Evolutionary conservation across 2,888 invertebrate species (phyloP).

Genomic region (Epicampocera succincta): DNA sequence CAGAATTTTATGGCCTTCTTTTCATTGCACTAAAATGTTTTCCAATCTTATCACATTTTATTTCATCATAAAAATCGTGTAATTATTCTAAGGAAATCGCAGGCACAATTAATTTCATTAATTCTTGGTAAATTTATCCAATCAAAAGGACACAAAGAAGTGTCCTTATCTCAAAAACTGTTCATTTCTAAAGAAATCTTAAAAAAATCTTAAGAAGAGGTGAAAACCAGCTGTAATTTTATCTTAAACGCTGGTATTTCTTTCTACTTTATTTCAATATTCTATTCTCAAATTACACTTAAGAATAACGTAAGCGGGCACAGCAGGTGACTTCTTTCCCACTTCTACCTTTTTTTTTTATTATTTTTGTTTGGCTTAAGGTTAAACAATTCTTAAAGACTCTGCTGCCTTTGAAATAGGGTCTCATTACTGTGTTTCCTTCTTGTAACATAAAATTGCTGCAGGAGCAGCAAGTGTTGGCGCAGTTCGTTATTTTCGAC

Average conservation of each 20-base stretch:
- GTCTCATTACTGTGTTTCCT: not conserved
- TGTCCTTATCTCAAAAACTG: constrained; percentile 15
- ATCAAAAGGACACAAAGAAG: constrained; percentile 12
- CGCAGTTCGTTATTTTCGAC: constrained; percentile 5
- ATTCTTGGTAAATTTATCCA: constrained; percentile 19
- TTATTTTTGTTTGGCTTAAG: not conserved
- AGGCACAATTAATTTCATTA: not conserved
- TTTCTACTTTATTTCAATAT: constrained; percentile 39
- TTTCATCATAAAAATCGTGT: constrained; percentile 19
- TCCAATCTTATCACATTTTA: not conserved
- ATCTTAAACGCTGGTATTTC: constrained; percentile 42
- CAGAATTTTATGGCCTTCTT: not conserved
- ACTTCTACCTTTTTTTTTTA: constrained; percentile 31
- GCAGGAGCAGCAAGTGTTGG: not conserved
- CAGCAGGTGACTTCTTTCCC: constrained; percentile 65
- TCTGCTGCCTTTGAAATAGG: not conserved
- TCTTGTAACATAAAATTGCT: not conserved
- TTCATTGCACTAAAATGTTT: not conserved
- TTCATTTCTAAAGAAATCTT: constrained; percentile 16
- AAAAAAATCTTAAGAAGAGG: not conserved
- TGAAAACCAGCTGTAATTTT: constrained; percentile 52
- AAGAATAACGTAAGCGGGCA: constrained; percentile 2
- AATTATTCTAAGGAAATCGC: constrained; percentile 1
- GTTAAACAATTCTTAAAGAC: constrained; percentile 33
- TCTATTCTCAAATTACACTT: constrained; percentile 45